A percentile compares a stretch with the other conserved stretches of the same genome.
Conservation (phyloP, 2,797 vertebrate species). For the Liasis olivaceus region DNA sequence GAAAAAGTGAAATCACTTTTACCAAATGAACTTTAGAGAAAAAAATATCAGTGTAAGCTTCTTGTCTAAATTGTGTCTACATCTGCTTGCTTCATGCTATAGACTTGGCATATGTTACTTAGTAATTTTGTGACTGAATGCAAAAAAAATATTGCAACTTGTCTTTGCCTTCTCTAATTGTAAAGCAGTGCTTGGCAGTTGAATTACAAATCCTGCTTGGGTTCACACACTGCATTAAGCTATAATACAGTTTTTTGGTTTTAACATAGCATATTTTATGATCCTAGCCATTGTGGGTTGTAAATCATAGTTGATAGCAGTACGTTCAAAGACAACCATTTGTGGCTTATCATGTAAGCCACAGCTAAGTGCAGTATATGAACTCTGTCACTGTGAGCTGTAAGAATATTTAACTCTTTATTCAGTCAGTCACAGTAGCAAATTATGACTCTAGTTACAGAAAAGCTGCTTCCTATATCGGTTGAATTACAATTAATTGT, state of each 20-base stretch:
- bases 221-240: background rate
- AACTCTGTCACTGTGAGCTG: background rate
- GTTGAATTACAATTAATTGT: background rate
- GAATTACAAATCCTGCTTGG: conserved; percentile 1
- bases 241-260: background rate
- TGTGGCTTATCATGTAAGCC: background rate
- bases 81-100: background rate
- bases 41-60: no score
- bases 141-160: background rate
- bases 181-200: background rate
- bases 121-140: background rate
- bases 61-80: background rate
- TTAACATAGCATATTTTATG: background rate
- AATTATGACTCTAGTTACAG: fast-evolving
- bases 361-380: background rate
- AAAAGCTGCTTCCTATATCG: background rate
- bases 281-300: background rate
- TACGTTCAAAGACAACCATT: background rate
- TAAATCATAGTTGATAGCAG: background rate
- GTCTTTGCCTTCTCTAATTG: background rate
- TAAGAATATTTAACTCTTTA: conserved; percentile 6
- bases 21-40: background rate
- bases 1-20: background rate
- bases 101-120: background rate
- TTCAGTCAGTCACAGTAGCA: fast-evolving